A percentile compares a stretch with the other conserved stretches of the same genome.
These are phyloP conservation scores for Calypte anna DNA, from an alignment of 2,113 vertebrate genomes.

Conservation along the genomic window DNA sequence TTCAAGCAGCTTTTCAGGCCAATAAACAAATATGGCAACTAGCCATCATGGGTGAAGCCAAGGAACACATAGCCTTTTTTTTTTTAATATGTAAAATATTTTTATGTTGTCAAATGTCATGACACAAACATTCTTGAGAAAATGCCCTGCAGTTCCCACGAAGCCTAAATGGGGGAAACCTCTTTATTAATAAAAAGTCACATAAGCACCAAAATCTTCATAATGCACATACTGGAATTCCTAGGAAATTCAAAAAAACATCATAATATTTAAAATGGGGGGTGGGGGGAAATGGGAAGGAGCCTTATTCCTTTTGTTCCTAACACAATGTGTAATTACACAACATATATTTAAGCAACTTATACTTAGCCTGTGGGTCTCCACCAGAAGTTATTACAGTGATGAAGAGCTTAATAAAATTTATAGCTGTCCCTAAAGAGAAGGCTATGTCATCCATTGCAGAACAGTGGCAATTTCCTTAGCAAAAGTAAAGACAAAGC, in stretches of 20 bases:
- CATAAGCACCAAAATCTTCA: not conserved
- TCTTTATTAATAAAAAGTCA: not conserved
- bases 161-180: not conserved
- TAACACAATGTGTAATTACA: not conserved
- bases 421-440: not conserved
- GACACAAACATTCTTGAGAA: constrained; percentile 52
- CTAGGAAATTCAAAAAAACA: not conserved
- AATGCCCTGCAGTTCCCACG: constrained; percentile 35
- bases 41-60: constrained; percentile 30
- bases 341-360: not conserved
- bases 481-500: not conserved
- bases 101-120: constrained; percentile 24
- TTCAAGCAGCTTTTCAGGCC: constrained; percentile 2
- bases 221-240: not conserved
- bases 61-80: not conserved
- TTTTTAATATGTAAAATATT: not conserved
- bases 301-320: not conserved
- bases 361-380: not conserved
- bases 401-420: not conserved
- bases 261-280: not conserved
- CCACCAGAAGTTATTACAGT: not conserved
- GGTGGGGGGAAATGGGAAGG: not conserved
- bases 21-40: constrained; percentile 25
- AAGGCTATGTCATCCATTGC: not conserved
- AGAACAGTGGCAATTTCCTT: not conserved